These are phyloP conservation scores for Lepidurus packardi DNA, from an alignment of 1,140 invertebrate species.

Conservation along the genomic window DNA sequence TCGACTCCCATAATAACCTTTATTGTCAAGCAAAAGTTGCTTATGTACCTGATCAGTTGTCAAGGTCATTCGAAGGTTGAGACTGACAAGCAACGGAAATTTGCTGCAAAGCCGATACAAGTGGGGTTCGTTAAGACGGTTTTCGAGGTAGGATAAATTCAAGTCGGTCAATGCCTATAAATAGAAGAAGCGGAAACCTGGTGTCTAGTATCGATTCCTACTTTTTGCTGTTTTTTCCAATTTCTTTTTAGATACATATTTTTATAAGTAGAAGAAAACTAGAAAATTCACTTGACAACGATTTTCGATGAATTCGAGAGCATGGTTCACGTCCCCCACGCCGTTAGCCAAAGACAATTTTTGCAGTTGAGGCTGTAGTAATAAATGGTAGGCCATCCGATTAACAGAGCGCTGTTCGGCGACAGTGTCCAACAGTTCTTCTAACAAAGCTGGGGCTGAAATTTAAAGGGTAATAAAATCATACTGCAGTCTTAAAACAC, in stretches of 20 bases:
- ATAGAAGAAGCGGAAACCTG: constrained; percentile 15
- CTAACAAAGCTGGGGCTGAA: constrained; percentile 38
- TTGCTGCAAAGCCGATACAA: constrained; percentile 39
- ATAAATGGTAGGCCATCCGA: constrained; percentile 38
- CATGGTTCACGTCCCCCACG: constrained; percentile 39
- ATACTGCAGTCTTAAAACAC: background rate
- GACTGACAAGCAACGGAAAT: constrained; percentile 37
- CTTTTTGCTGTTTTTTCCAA: background rate
- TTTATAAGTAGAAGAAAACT: constrained; percentile 10
- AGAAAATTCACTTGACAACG: constrained; percentile 41
- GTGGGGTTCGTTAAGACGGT: constrained; percentile 39
- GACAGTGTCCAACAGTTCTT: constrained; percentile 40
- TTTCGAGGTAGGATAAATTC: constrained; percentile 40
- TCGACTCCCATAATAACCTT: too few relatives aligned
- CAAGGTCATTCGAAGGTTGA: constrained; percentile 42
- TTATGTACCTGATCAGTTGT: constrained; percentile 41
- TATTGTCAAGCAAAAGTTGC: background rate
- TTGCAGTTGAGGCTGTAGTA: constrained; percentile 39
- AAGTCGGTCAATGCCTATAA: constrained; percentile 40
- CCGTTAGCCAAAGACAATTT: constrained; percentile 38
- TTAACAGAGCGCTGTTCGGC: constrained; percentile 35
- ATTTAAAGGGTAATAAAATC: constrained; percentile 3
- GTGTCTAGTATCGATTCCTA: background rate
- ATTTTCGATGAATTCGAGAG: constrained; percentile 38
- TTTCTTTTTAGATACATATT: background rate